Percentiles rank a stretch among this genome's conserved stretches.
phyloP scores from a whole-genome alignment of 2,797 vertebrate species.

The Cuculus canorus region DNA sequence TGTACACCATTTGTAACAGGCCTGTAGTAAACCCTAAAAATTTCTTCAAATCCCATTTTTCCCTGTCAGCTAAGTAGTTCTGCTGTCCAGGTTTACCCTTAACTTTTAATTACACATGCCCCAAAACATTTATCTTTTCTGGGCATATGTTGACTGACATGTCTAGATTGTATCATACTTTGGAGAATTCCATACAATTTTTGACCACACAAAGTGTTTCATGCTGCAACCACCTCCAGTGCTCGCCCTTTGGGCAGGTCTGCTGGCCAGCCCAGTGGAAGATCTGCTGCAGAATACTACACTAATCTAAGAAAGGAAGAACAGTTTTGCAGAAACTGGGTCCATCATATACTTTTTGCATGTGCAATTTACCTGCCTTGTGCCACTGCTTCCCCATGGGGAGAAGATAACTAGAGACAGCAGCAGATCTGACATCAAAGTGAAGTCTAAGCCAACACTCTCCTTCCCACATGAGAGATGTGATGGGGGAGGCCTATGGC shows the following conservation, averaged over 20 bases:
- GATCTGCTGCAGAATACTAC: neutral
- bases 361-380: rapidly evolving
- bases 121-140: neutral
- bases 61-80: neutral
- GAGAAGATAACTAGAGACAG: neutral
- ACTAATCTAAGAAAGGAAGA: neutral
- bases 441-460: neutral
- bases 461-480: neutral
- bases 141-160: neutral
- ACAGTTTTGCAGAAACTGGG: neutral
- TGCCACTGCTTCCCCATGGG: neutral
- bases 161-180: neutral
- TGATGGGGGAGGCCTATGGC: neutral
- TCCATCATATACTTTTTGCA: neutral
- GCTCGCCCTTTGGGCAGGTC: neutral
- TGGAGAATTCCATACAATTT: neutral
- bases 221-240: neutral
- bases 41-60: neutral
- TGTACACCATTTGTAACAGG: neutral
- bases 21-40: neutral
- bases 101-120: neutral
- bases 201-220: neutral
- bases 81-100: neutral
- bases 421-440: neutral
- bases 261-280: neutral